Conservation (phyloP, 1,140 invertebrate species). For the Leptinotarsa defecta region DNA sequence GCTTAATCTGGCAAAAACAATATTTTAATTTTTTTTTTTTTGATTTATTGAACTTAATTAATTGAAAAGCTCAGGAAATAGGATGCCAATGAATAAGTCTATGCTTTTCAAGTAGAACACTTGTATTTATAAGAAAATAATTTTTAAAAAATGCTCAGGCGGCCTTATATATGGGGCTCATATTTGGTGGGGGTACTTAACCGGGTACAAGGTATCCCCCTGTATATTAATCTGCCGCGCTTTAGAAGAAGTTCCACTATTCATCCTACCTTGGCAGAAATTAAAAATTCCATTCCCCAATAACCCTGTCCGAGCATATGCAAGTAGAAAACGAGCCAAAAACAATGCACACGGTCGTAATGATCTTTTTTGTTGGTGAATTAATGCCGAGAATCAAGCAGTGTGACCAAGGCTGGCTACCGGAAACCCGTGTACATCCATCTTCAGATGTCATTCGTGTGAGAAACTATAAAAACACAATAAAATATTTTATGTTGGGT, state of each 20-base stretch:
- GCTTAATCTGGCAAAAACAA: no score
- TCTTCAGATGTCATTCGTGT: slow-evolving; percentile 55
- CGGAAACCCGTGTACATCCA: slow-evolving; percentile 52
- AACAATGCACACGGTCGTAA: slow-evolving; percentile 29
- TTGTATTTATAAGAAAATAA: no score
- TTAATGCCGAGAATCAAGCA: slow-evolving; percentile 48
- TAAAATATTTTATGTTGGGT: slow-evolving; percentile 39
- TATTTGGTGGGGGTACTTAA: no score
- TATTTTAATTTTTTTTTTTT: no score
- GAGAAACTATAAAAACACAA: slow-evolving; percentile 49
- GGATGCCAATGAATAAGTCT: no score
- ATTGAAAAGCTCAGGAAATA: no score
- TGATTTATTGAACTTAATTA: no score
- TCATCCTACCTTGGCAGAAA: neutral
- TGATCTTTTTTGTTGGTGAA: slow-evolving; percentile 44
- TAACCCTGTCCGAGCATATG: neutral
- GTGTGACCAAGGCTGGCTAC: slow-evolving; percentile 53
- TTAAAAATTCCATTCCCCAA: neutral
- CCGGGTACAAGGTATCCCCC: no score
- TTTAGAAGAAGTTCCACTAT: neutral
- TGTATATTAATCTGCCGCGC: no score
- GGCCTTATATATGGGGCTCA: no score
- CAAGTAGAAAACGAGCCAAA: slow-evolving; percentile 9
- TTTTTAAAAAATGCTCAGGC: no score
- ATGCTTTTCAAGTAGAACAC: no score